Conservation (phyloP, 1,140 invertebrate genomes). For the Cheumatopsyche charites region DNA sequence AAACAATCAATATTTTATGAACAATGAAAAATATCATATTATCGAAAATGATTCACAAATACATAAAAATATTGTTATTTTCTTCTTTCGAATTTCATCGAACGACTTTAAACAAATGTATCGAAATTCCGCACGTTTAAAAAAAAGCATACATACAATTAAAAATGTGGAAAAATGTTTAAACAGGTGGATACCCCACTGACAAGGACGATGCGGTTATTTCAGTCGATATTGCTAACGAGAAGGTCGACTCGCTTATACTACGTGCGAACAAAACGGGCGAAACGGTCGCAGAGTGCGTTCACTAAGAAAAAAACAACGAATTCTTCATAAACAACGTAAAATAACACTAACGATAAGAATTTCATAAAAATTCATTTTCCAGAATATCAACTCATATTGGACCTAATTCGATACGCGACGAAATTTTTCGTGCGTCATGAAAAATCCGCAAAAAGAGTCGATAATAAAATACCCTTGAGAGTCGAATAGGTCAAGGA, state of each 20-base stretch:
- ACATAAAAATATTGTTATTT: too few species aligned
- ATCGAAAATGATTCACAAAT: too few species aligned
- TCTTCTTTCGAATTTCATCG: too few species aligned
- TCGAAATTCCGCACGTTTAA: neutral
- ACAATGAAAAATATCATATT: too few species aligned
- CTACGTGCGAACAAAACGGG: constrained; percentile 7
- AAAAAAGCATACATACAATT: constrained; percentile 13
- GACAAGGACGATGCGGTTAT: constrained; percentile 48
- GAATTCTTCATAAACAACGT: too few species aligned
- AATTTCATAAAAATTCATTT: too few species aligned
- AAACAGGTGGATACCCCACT: constrained; percentile 45
- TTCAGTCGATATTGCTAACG: constrained; percentile 44
- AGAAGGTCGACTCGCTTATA: constrained; percentile 44
- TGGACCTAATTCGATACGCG: too few species aligned
- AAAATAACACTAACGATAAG: too few species aligned
- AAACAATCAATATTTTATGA: too few species aligned
- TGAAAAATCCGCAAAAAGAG: neutral
- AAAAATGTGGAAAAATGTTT: constrained; percentile 29
- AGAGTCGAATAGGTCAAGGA: constrained; percentile 2
- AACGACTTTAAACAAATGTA: constrained; percentile 18
- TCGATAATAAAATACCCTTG: constrained; percentile 11
- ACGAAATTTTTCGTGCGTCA: too few species aligned
- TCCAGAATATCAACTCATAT: too few species aligned
- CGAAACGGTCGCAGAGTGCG: neutral
- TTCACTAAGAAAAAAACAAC: neutral